Evolutionary conservation across 2,113 vertebrate species (phyloP).

Genomic region (Cyrtonyx montezumae): DNA sequence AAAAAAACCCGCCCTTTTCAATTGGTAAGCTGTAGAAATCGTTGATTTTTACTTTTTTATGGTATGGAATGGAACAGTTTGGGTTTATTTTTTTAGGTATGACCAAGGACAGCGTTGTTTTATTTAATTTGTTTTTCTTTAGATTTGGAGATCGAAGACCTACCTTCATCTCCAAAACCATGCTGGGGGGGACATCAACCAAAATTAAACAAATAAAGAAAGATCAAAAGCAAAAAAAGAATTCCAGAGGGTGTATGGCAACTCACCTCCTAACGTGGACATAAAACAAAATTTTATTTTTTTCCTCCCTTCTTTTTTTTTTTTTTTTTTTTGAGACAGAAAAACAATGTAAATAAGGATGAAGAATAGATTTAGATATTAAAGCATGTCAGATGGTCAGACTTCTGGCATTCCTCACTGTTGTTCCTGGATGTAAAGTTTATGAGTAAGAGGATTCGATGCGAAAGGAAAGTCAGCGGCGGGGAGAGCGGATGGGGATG

Average conservation of each 20-base stretch:
- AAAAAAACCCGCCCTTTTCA: slow-evolving; percentile 34
- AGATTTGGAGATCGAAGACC: slow-evolving; percentile 47
- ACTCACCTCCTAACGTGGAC: slow-evolving; percentile 80
- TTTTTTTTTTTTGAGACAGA: slow-evolving; percentile 55
- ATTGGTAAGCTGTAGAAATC: slow-evolving; percentile 46
- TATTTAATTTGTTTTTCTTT: background rate
- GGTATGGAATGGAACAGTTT: slow-evolving; percentile 68
- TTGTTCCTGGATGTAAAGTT: slow-evolving; percentile 26
- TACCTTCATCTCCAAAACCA: slow-evolving; percentile 67
- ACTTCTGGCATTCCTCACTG: slow-evolving; percentile 48
- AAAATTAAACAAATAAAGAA: slow-evolving; percentile 67
- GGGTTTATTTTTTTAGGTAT: background rate
- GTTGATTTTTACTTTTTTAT: slow-evolving; percentile 3
- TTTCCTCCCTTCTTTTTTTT: slow-evolving; percentile 38
- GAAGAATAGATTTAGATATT: slow-evolving; percentile 43
- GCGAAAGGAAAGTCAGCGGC: slow-evolving; percentile 34
- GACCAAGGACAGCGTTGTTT: slow-evolving; percentile 28
- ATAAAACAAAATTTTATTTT: slow-evolving; percentile 65
- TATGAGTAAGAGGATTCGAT: slow-evolving; percentile 58
- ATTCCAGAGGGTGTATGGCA: slow-evolving; percentile 63
- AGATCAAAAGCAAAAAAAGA: slow-evolving; percentile 64
- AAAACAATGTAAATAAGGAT: slow-evolving; percentile 75
- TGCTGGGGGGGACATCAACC: slow-evolving; percentile 53
- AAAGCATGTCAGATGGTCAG: slow-evolving; percentile 43
- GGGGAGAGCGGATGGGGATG: slow-evolving; percentile 55